Conservation (phyloP, 2,797 vertebrate genomes). For the Chiloscyllium punctatum region DNA sequence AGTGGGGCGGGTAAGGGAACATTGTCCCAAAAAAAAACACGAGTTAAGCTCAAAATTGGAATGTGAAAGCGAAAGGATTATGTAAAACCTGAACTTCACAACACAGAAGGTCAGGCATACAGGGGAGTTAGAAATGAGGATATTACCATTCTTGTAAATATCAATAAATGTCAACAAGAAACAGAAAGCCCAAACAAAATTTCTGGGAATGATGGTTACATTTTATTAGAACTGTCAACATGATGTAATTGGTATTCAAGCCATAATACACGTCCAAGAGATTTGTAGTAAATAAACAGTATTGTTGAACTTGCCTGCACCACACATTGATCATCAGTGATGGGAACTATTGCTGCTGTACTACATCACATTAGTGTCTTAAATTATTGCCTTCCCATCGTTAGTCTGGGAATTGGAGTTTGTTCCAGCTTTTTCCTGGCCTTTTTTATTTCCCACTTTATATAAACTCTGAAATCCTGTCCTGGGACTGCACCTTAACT, state of each 20-base stretch:
- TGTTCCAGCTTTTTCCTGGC: background rate
- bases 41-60: background rate
- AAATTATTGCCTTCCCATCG: constrained; percentile 13
- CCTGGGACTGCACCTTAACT: background rate
- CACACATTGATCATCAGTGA: constrained; percentile 22
- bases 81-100: constrained; percentile 3
- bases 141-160: constrained; percentile 33
- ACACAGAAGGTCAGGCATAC: constrained; percentile 18
- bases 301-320: constrained; percentile 11
- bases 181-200: constrained; percentile 33
- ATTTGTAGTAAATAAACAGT: constrained; percentile 30
- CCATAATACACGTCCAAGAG: background rate
- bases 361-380: constrained; percentile 13
- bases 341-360: background rate
- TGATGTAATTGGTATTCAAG: constrained; percentile 34
- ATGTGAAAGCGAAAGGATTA: background rate
- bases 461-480: too few relatives aligned
- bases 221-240: constrained; percentile 31
- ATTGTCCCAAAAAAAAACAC: background rate
- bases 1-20: background rate
- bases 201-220: constrained; percentile 18
- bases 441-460: background rate
- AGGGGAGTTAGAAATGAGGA: constrained; percentile 23
- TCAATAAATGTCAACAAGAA: constrained; percentile 32
- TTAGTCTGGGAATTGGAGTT: background rate